Percentiles rank a stretch among this genome's conserved stretches.
phyloP scores from a whole-genome alignment of 2,113 vertebrate species.

The Tilapia sparmanii region DNA sequence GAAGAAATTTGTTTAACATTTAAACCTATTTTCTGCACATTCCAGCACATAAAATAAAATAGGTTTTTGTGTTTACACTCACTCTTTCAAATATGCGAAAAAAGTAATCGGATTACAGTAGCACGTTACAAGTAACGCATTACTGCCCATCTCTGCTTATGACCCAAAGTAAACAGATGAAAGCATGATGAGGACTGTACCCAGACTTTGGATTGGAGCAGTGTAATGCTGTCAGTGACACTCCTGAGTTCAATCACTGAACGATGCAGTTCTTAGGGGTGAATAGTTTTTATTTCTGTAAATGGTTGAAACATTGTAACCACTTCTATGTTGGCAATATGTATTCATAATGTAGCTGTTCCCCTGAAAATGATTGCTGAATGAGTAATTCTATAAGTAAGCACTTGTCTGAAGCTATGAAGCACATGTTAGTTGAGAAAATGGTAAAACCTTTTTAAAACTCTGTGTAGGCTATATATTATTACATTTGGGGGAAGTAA shows the following conservation, averaged over 20 bases:
- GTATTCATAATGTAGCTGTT: background rate
- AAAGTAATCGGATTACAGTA: too few relatives aligned
- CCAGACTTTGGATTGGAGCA: background rate
- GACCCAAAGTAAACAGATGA: background rate
- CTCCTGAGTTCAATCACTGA: background rate
- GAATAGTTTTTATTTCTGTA: background rate
- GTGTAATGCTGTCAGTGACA: background rate
- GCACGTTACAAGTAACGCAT: too few relatives aligned
- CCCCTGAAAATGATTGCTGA: background rate
- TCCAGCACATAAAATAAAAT: too few relatives aligned
- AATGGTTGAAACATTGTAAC: background rate
- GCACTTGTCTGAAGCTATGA: background rate
- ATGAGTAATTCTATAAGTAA: background rate
- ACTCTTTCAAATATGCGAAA: too few relatives aligned
- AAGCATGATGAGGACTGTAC: background rate
- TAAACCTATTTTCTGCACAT: too few relatives aligned
- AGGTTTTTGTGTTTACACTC: too few relatives aligned
- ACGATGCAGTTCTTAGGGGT: background rate
- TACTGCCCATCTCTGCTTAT: background rate
- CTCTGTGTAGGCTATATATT: background rate
- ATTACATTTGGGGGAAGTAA: background rate
- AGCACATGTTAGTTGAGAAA: background rate
- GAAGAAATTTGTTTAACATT: too few relatives aligned
- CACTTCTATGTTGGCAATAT: background rate
- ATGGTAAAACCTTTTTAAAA: background rate